Base-by-base conservation (phyloP, 2,888 invertebrate species). In the Hyppa rectilinea region DNA sequence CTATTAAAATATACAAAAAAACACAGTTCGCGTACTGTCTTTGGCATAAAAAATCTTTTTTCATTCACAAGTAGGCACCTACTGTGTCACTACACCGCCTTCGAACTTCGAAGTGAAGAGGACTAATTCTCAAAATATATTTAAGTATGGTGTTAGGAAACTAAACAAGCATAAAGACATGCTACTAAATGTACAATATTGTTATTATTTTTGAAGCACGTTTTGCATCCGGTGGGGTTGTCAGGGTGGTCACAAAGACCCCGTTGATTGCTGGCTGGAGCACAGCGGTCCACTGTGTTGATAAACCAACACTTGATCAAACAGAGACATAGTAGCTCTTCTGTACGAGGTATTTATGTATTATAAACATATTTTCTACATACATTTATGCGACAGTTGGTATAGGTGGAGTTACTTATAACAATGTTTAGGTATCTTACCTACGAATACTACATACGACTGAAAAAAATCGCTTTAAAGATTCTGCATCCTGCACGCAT, bases 231-330 rank as follows among this genome's bases (percentile, higher is more conserved):
- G 92, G 92, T 90, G 84, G 91, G 89, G 91, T 92, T 89, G 89
- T 80, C 87, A 85, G 85, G 85, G 87, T 82, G 70, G 74, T 69
- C 71, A 90, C 89, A 93, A 93, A 90, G 92, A 88, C 81, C 84
- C 76, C 89, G 84, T 92, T 92, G 90, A 92, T 90, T 78, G 80
- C 64, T 75, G 69, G 31, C 60, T 70, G 71, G 80, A 86, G 72
- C 71, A 92, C 90, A 92, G 89, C 86, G 66, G 86, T 77, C 76
- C 80, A 81, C 88, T 88, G 88, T 92, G 86, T 90, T 93, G 93
- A 93, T 93, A 93, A 92, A 86, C 88, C 85, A 87, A 91, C 94
- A 94, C 94, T 94, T 95, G 94, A 93, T 92, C 94, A 95, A 95
- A 95, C 91, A 94, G 85, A 78, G 82, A 80, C 84, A 80, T 84